phyloP scores from a whole-genome alignment of 1,140 invertebrate species.

The Lepidostoma basale region DNA sequence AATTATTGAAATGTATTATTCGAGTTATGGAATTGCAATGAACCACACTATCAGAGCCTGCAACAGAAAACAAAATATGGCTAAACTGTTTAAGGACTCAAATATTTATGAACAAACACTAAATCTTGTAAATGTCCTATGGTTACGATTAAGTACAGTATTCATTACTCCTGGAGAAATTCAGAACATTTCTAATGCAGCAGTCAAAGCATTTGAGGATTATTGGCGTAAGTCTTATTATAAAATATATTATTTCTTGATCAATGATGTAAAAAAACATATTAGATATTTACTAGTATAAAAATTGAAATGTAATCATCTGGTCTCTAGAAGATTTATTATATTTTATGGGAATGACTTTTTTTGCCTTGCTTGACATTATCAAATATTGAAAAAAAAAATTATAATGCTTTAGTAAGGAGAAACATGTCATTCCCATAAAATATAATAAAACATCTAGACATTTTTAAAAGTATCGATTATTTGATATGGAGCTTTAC shows the following conservation, averaged over 20 bases:
- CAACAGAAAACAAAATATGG: slow-evolving; percentile 60
- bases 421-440: no score
- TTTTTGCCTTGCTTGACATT: no score
- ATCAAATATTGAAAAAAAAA: no score
- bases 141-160: slow-evolving; percentile 54
- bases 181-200: slow-evolving; percentile 52
- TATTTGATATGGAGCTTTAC: no score
- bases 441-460: no score
- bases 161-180: slow-evolving; percentile 54
- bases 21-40: slow-evolving; percentile 64
- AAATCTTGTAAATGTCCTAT: slow-evolving; percentile 54
- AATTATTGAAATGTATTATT: slow-evolving; percentile 74
- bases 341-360: no score
- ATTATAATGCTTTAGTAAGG: no score
- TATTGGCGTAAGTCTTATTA: slow-evolving; percentile 55
- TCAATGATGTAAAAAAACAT: no score
- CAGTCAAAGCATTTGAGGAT: slow-evolving; percentile 52
- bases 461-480: no score
- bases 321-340: no score
- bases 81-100: slow-evolving; percentile 51
- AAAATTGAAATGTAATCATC: no score
- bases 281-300: no score
- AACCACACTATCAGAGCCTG: slow-evolving; percentile 63
- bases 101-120: slow-evolving; percentile 53
- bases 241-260: neutral